These are phyloP conservation scores for Mirounga angustirostris DNA, from an alignment of 2,113 vertebrate genomes.

Conservation along the genomic window DNA sequence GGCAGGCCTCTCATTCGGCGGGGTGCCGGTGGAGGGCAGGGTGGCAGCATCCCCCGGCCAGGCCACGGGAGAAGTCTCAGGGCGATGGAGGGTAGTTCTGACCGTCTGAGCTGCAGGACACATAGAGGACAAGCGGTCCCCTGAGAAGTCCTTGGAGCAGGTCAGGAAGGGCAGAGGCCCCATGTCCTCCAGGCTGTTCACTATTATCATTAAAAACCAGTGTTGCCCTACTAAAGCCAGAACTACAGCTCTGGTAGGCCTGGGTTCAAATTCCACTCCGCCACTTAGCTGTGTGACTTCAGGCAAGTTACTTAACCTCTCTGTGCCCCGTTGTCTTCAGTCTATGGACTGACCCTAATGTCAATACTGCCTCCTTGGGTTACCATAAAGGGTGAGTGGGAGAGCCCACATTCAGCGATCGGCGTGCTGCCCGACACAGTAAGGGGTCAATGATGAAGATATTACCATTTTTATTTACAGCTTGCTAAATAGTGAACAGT, in stretches of 20 bases:
- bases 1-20: background rate
- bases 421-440: accelerated
- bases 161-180: background rate
- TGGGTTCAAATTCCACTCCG: background rate
- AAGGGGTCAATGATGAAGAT: background rate
- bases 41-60: background rate
- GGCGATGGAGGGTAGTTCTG: accelerated
- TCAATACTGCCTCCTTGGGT: too few species aligned
- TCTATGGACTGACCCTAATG: background rate
- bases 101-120: background rate
- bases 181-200: background rate
- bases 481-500: background rate
- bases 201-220: background rate
- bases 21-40: background rate
- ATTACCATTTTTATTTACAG: background rate
- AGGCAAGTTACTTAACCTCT: background rate
- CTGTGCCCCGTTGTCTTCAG: background rate
- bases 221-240: accelerated
- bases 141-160: background rate
- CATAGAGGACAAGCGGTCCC: background rate
- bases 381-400: too few species aligned
- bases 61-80: background rate
- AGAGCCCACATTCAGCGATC: accelerated
- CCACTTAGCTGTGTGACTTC: background rate
- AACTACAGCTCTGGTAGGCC: background rate